Conservation (phyloP, 2,888 invertebrate species). For the Suillia variegata region DNA sequence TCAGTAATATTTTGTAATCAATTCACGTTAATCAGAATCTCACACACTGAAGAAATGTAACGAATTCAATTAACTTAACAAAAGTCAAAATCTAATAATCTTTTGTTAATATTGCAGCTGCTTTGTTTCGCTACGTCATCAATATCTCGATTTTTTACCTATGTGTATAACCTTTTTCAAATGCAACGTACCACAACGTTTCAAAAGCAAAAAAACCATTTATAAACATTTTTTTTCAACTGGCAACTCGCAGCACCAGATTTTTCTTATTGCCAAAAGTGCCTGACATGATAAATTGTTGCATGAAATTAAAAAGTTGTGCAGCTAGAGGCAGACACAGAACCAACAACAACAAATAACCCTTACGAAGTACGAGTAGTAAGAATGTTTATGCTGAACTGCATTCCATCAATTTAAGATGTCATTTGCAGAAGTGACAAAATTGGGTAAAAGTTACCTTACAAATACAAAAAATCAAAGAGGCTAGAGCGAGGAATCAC, state of each 20-base stretch:
- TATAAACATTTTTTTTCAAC: not conserved
- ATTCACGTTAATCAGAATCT: too few relatives aligned
- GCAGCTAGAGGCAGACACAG: not conserved
- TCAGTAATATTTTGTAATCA: too few relatives aligned
- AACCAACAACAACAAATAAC: too few relatives aligned
- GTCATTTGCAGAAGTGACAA: not conserved
- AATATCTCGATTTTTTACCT: too few relatives aligned
- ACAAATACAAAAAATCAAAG: not conserved
- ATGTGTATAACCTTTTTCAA: not conserved
- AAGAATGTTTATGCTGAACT: not conserved
- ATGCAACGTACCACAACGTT: not conserved
- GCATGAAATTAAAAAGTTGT: constrained; percentile 6
- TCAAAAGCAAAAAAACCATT: not conserved
- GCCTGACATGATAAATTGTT: not conserved
- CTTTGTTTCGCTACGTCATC: too few relatives aligned
- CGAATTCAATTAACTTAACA: too few relatives aligned
- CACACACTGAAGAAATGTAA: too few relatives aligned
- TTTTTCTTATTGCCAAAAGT: not conserved
- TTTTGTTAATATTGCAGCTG: too few relatives aligned
- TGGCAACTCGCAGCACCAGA: not conserved
- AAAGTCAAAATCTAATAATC: too few relatives aligned
- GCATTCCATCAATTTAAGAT: constrained; percentile 1
- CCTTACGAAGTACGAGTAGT: not conserved
- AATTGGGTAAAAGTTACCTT: not conserved
- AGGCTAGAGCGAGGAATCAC: too few relatives aligned